Evolutionary conservation across 2,888 invertebrate genomes (phyloP).

Genomic region (Incurvaria masculella): DNA sequence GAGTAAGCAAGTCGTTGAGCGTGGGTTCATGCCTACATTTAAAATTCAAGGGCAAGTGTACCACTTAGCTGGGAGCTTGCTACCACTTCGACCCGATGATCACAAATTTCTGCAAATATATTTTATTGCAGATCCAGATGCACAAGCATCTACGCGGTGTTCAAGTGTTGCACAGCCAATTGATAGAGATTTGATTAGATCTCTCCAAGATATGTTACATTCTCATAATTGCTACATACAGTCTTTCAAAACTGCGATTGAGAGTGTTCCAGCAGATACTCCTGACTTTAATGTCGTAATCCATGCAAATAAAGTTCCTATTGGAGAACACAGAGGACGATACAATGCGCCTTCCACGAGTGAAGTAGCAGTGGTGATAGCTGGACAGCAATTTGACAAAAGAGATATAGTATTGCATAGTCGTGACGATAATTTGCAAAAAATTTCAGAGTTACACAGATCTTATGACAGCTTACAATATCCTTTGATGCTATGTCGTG

Average conservation of each 20-base stretch:
- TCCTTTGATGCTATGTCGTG: constrained; percentile 6
- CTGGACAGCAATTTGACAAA: constrained; percentile 7
- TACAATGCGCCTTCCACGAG: constrained; percentile 18
- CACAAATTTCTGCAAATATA: constrained; percentile 15
- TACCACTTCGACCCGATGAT: constrained; percentile 16
- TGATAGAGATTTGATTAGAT: no score
- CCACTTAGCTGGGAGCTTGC: constrained; percentile 15
- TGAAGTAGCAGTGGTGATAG: constrained; percentile 19
- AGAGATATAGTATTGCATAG: constrained; percentile 2
- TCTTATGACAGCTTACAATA: constrained; percentile 6
- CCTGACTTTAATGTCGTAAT: constrained; percentile 17
- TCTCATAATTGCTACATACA: constrained; percentile 6
- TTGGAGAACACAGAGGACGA: constrained; percentile 18
- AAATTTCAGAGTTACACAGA: constrained; percentile 2
- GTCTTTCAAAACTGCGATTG: constrained; percentile 8
- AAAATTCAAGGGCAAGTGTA: constrained; percentile 17
- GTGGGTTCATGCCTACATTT: constrained; percentile 17
- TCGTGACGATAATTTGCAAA: constrained; percentile 3
- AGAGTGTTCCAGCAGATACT: constrained; percentile 15
- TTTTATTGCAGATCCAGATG: no score
- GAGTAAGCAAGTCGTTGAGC: constrained; percentile 15
- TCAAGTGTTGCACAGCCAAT: no score
- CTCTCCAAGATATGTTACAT: constrained; percentile 12
- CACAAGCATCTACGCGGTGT: not conserved
- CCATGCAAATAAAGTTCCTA: constrained; percentile 17